Percentiles rank a stretch among this genome's conserved stretches.
These are phyloP conservation scores for Acheta domesticus DNA, from an alignment of 2,888 invertebrate genomes.

Conservation along the genomic window DNA sequence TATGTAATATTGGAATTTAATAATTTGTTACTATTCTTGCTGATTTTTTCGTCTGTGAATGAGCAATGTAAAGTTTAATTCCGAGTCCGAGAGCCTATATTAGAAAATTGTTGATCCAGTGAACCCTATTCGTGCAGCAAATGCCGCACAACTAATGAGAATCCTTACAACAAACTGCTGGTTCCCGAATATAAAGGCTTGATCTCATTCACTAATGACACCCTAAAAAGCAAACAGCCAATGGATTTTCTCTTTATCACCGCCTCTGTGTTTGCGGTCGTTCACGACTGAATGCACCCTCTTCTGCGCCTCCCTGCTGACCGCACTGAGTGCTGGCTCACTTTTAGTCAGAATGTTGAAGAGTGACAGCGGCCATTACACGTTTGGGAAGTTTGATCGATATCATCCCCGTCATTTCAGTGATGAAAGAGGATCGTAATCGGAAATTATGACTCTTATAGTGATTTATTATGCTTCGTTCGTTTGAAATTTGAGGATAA, in stretches of 20 bases:
- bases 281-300: neutral
- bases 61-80: no score
- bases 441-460: conserved; percentile 18
- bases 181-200: no score
- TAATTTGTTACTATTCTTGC: no score
- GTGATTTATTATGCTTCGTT: neutral
- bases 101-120: no score
- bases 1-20: no score
- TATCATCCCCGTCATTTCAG: neutral
- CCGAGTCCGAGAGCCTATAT: no score
- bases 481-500: neutral
- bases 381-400: neutral
- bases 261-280: neutral
- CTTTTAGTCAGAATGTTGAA: neutral
- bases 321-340: neutral
- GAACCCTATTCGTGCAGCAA: no score
- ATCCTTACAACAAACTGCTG: no score
- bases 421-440: neutral
- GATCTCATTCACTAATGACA: no score
- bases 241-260: neutral
- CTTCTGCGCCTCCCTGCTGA: neutral
- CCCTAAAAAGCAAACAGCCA: neutral
- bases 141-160: no score
- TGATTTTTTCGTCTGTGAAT: no score
- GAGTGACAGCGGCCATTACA: neutral